These are phyloP conservation scores for Agrotis ipsilon DNA, from an alignment of 2,888 invertebrate species.

Conservation along the genomic window DNA sequence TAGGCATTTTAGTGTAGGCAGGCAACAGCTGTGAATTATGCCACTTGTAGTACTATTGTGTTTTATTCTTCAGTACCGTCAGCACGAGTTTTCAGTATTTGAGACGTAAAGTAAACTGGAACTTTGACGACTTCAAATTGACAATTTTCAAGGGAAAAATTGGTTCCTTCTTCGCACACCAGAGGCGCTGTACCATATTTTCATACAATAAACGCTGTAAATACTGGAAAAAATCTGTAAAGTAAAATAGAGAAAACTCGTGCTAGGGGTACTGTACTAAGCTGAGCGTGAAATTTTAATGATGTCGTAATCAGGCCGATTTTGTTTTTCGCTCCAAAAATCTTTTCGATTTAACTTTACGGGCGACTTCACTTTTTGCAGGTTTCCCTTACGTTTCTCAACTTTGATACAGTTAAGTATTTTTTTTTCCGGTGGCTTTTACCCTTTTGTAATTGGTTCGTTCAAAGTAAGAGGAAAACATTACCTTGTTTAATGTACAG, in stretches of 20 bases:
- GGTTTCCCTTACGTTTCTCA: slow-evolving; percentile 33
- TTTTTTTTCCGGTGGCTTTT: slow-evolving; percentile 4
- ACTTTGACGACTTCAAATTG: too few relatives aligned
- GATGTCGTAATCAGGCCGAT: slow-evolving; percentile 64
- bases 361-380: slow-evolving; percentile 34
- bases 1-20: slow-evolving; percentile 7
- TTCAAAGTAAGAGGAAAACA: slow-evolving; percentile 3
- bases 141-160: too few relatives aligned
- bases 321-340: slow-evolving; percentile 64
- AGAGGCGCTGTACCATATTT: too few relatives aligned
- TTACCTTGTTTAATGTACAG: too few relatives aligned
- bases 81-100: too few relatives aligned
- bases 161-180: too few relatives aligned
- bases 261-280: too few relatives aligned
- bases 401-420: slow-evolving; percentile 41
- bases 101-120: too few relatives aligned
- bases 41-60: slow-evolving; percentile 51
- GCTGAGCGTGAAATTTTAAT: slow-evolving; percentile 71
- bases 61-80: slow-evolving; percentile 52
- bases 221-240: too few relatives aligned
- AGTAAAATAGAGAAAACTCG: too few relatives aligned
- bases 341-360: slow-evolving; percentile 55
- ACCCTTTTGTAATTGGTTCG: slow-evolving; percentile 4
- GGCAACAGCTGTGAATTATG: slow-evolving; percentile 22
- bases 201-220: too few relatives aligned